Conservation (phyloP, 2,888 invertebrate species). For the Uloborus plumipes region DNA sequence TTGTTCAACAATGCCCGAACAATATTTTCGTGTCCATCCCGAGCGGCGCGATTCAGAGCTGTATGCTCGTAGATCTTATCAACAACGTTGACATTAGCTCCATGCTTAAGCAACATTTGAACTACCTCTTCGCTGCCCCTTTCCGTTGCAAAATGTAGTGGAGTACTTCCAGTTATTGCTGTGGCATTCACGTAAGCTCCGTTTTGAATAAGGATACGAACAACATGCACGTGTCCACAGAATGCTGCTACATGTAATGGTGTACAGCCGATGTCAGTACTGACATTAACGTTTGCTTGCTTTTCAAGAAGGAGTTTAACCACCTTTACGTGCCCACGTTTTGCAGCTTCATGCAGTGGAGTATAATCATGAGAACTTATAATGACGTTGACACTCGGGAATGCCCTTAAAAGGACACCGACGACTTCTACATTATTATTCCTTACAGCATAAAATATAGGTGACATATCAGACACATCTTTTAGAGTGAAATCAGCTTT, state of each 20-base stretch:
- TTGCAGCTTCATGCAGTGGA: conserved; percentile 16
- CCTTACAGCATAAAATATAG: conserved; percentile 6
- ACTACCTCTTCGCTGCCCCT: conserved; percentile 79
- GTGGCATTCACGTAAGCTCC: neutral
- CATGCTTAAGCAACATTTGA: conserved; percentile 71
- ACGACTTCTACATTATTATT: neutral
- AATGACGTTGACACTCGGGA: neutral
- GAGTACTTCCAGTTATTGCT: conserved; percentile 74
- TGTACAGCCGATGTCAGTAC: neutral
- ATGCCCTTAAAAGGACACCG: neutral
- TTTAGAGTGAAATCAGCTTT: neutral
- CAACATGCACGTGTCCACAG: conserved; percentile 7
- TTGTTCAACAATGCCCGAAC: conserved; percentile 22
- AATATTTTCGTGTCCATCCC: conserved; percentile 17
- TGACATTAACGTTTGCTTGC: neutral
- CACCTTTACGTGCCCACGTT: conserved; percentile 5
- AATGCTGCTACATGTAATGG: conserved; percentile 12
- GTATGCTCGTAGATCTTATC: neutral
- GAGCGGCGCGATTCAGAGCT: conserved; percentile 28
- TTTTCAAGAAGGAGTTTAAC: neutral
- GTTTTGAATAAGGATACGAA: neutral
- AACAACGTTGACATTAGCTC: neutral
- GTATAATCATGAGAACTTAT: neutral
- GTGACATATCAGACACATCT: neutral
- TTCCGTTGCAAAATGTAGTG: conserved; percentile 82